Conservation (phyloP, 1,140 invertebrate species). For the Hesperophylax magnus region DNA sequence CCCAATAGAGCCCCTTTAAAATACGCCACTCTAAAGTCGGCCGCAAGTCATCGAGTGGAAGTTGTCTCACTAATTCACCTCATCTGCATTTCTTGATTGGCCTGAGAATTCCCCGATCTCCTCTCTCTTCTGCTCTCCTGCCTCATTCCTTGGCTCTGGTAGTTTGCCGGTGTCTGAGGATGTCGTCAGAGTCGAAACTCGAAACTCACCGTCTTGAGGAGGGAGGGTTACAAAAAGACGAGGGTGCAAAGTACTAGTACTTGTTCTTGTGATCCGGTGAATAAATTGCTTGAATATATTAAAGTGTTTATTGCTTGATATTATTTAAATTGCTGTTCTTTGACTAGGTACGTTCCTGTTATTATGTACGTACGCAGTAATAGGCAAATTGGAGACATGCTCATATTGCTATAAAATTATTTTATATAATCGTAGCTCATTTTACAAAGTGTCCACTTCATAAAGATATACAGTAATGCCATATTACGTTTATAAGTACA, state of each 20-base stretch:
- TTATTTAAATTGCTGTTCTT: background rate
- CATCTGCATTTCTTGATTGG: constrained; percentile 58
- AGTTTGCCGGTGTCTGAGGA: constrained; percentile 32
- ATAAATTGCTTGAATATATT: constrained; percentile 28
- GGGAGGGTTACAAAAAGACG: constrained; percentile 8
- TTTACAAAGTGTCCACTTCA: too few relatives aligned
- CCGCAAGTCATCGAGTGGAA: constrained; percentile 54
- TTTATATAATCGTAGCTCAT: too few relatives aligned
- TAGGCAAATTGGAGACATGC: too few relatives aligned
- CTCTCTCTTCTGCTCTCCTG: background rate
- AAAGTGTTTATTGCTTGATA: constrained; percentile 12
- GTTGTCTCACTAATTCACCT: constrained; percentile 55
- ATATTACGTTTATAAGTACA: too few relatives aligned
- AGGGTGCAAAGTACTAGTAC: background rate
- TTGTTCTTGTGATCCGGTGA: background rate
- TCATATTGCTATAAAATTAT: too few relatives aligned
- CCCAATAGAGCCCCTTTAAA: background rate
- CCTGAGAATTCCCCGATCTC: constrained; percentile 51
- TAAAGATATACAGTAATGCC: too few relatives aligned
- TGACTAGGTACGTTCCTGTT: too few relatives aligned
- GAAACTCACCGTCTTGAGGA: background rate
- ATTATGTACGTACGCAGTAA: too few relatives aligned
- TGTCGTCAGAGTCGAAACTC: constrained; percentile 12
- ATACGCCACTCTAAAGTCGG: background rate
- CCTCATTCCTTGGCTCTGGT: background rate